phyloP scores from a whole-genome alignment of 2,888 invertebrate species.

The Eilema depressum region DNA sequence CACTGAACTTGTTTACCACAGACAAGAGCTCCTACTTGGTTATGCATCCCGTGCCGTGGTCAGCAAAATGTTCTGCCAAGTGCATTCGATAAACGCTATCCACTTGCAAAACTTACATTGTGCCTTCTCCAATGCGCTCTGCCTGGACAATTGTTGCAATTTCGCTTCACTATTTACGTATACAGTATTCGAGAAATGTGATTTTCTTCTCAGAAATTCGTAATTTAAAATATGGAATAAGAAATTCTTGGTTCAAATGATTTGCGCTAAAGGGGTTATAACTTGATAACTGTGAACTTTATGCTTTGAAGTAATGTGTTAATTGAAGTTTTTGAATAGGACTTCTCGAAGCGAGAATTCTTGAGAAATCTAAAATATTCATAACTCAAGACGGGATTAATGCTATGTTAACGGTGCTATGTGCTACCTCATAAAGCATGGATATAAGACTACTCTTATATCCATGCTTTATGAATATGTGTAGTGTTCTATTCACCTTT shows the following conservation, averaged over 20 bases:
- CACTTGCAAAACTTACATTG: constrained; percentile 64
- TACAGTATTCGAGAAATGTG: not conserved
- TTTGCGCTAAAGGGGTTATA: not conserved
- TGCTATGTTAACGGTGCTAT: too few relatives aligned
- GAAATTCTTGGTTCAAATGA: not conserved
- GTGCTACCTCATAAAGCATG: not conserved
- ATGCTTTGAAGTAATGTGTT: not conserved
- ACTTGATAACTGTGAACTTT: not conserved
- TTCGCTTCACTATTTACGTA: constrained; percentile 18
- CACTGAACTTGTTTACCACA: constrained; percentile 66
- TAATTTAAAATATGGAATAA: not conserved
- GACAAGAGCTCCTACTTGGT: constrained; percentile 62
- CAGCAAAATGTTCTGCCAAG: constrained; percentile 71
- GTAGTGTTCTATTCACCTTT: too few relatives aligned
- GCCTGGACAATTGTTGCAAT: constrained; percentile 25
- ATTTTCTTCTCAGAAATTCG: not conserved
- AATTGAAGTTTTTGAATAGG: not conserved
- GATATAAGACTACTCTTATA: not conserved
- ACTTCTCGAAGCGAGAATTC: not conserved
- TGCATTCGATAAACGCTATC: constrained; percentile 67
- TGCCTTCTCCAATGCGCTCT: constrained; percentile 35
- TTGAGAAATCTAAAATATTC: not conserved
- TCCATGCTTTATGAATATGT: too few relatives aligned
- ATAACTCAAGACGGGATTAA: not conserved
- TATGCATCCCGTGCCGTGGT: constrained; percentile 72